A percentile compares a stretch with the other conserved stretches of the same genome.
Evolutionary conservation across 2,888 invertebrate species (phyloP).

Genomic region (Stenotaenia linearis): DNA sequence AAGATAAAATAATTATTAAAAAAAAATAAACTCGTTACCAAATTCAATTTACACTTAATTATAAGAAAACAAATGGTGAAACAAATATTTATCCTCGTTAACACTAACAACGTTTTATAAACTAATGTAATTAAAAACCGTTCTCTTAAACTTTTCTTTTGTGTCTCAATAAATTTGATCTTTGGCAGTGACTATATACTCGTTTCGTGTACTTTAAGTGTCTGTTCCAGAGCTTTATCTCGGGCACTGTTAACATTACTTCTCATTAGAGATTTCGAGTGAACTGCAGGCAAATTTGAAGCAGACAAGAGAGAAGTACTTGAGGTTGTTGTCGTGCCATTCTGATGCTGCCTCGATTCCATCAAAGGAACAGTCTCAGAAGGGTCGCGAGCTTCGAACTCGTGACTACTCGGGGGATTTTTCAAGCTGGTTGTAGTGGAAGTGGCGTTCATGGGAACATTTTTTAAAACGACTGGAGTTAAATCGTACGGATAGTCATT

Average conservation of each 20-base stretch:
- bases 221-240: constrained; percentile 14
- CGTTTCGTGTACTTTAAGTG: constrained; percentile 58
- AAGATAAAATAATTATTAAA: neutral
- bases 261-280: constrained; percentile 33
- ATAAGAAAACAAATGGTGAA: neutral
- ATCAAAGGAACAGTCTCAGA: constrained; percentile 37
- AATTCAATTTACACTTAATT: neutral
- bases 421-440: constrained; percentile 38
- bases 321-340: constrained; percentile 33
- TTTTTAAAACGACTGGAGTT: constrained; percentile 34
- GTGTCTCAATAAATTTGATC: constrained; percentile 14
- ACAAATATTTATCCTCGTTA: neutral
- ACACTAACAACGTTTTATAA: neutral
- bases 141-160: neutral
- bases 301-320: constrained; percentile 27
- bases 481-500: constrained; percentile 40
- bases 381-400: constrained; percentile 46
- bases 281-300: constrained; percentile 32
- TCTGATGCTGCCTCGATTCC: constrained; percentile 33
- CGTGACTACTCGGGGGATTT: constrained; percentile 39
- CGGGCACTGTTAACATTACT: constrained; percentile 33
- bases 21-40: too few species aligned
- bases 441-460: constrained; percentile 39
- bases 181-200: constrained; percentile 54
- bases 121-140: neutral